Evolutionary conservation across 2,888 invertebrate genomes (phyloP), one percentile per base, ranked within the genome.

Genomic region (Apodemia hepburni): DNA sequence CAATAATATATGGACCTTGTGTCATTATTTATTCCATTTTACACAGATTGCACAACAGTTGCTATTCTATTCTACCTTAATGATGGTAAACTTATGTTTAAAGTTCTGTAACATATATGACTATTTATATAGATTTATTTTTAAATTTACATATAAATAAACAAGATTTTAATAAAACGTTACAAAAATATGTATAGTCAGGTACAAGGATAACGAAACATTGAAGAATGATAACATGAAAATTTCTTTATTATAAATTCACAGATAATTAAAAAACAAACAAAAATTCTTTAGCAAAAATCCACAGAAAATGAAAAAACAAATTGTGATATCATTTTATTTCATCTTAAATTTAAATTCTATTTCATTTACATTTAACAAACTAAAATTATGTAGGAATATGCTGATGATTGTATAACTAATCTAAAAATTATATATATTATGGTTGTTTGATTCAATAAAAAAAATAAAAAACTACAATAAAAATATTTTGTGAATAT

Each of bases 51-150:
- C 75, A 71, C 80, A 74, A 81, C 77, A 85, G 81, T 82, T 79
- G 73, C 79, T 77, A 79, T 79, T 70, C 69, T 71, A 71, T 71
- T 68, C 65, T 73, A 72, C 71, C 70, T 76, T 72, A 71, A 78
- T 81, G 87, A 85, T 87, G 88, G 87, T 87, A 88, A 87, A 87
- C 87, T 85, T 88, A 88, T 79, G 84, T 76, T 51, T 15, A 12
- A 17, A 51, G 18, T 3, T 35, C 9, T 38, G 12, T 33, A 54
- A 15, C 18, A 54, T 54, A 51, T 4, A 18, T n/a, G 38, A 18
- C 38, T 35, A 42, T 35, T 58, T 29, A 58, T 29, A 58, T 38
- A 59, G 59, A 59, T 59, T 35, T 38, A 38, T 22, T 18, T 4
- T 42, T 15, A 15, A 5, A 15, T 15, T 11, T 38, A 42, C 15